Evolutionary conservation across 2,797 vertebrate species (phyloP).

Genomic region (Brotogeris chrysoptera): DNA sequence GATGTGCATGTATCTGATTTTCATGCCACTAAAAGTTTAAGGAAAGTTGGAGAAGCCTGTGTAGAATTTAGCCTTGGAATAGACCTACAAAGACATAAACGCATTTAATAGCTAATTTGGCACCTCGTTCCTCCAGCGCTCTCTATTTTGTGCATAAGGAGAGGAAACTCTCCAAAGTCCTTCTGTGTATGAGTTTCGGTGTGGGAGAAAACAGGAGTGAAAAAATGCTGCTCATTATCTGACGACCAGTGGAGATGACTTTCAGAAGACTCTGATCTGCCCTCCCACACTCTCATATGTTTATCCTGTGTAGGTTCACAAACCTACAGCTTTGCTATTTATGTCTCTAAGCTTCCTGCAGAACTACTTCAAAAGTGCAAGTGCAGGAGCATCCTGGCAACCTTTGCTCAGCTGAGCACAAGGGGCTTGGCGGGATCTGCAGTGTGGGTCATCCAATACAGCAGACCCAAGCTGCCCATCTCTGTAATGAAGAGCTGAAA

Average conservation of each 20-base stretch:
- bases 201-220: background rate
- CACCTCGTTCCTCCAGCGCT: background rate
- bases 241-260: background rate
- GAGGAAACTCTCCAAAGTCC: background rate
- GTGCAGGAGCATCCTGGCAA: background rate
- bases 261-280: background rate
- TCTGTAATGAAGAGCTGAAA: background rate
- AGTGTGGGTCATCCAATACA: rapidly evolving
- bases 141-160: background rate
- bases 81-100: background rate
- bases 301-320: background rate
- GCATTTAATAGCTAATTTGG: background rate
- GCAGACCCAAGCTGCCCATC: background rate
- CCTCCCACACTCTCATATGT: background rate
- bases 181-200: background rate
- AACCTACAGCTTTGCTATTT: background rate
- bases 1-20: background rate
- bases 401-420: background rate
- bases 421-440: background rate
- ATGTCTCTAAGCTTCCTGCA: background rate
- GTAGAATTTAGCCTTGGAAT: background rate
- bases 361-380: background rate
- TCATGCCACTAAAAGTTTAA: background rate
- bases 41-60: background rate
- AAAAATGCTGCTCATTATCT: background rate